Evolutionary conservation across 2,888 invertebrate genomes (phyloP).

Genomic region (Laothoe populi): DNA sequence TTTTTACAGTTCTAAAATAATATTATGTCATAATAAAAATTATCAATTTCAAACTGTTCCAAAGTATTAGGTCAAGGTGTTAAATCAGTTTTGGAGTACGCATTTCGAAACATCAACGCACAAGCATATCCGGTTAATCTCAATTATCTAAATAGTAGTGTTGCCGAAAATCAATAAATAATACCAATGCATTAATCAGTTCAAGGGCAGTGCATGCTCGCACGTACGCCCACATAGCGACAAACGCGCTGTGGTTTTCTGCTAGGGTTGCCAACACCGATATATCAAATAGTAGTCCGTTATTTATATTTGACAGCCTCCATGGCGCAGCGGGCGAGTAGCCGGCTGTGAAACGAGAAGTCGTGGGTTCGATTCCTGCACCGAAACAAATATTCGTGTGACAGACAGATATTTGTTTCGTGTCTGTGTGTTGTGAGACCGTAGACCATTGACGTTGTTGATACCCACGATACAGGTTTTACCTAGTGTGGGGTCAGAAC

Average conservation of each 20-base stretch:
- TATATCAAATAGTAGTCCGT: neutral
- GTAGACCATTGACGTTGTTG: no score
- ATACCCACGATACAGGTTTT: no score
- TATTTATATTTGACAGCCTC: no score
- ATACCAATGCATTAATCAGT: conserved; percentile 55
- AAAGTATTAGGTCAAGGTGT: conserved; percentile 23
- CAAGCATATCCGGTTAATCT: conserved; percentile 50
- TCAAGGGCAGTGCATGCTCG: conserved; percentile 53
- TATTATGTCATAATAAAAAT: neutral
- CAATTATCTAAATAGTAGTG: conserved; percentile 57
- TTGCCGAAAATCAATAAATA: conserved; percentile 64
- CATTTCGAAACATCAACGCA: conserved; percentile 27
- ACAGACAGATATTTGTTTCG: no score
- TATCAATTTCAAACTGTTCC: neutral
- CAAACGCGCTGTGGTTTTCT: conserved; percentile 37
- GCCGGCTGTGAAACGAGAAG: no score
- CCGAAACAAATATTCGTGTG: no score
- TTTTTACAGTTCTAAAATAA: neutral
- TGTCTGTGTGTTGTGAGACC: no score
- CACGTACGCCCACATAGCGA: conserved; percentile 51
- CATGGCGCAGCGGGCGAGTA: no score
- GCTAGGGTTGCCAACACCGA: neutral
- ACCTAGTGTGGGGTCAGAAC: no score
- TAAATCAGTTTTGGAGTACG: conserved; percentile 10
- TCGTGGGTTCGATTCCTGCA: no score